Evolutionary conservation across 2,888 invertebrate genomes (phyloP).

Genomic region (Thysanoteuthis rhombus): DNA sequence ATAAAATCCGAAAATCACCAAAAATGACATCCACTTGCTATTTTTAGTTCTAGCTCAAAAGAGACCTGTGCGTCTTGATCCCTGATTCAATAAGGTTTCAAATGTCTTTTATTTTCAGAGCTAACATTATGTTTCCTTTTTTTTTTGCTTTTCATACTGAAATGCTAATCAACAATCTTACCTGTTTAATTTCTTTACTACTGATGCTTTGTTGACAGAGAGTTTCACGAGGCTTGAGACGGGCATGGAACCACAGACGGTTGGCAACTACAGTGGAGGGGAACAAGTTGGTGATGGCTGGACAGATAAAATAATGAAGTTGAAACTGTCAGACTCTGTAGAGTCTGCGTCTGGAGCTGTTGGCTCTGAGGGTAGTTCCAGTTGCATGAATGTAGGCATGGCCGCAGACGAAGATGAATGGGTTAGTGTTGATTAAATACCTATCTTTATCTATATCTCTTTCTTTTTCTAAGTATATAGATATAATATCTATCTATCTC

Average conservation of each 20-base stretch:
- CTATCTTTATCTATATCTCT: too few species aligned
- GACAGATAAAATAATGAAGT: constrained; percentile 63
- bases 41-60: too few species aligned
- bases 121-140: too few species aligned
- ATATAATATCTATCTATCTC: too few species aligned
- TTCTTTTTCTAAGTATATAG: too few species aligned
- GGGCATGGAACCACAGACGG: not conserved
- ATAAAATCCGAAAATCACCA: too few species aligned
- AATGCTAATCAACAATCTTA: not conserved
- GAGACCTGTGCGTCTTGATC: too few species aligned
- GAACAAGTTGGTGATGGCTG: constrained; percentile 58
- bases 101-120: too few species aligned
- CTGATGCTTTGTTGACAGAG: not conserved
- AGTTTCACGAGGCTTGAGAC: not conserved
- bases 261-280: constrained; percentile 56
- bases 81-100: too few species aligned
- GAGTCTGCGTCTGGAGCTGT: constrained; percentile 27
- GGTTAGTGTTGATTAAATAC: constrained; percentile 46
- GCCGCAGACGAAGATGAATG: constrained; percentile 61
- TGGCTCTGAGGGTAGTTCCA: constrained; percentile 21
- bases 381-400: constrained; percentile 38
- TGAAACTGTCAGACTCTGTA: constrained; percentile 44
- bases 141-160: not conserved
- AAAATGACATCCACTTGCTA: too few species aligned
- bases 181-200: not conserved